phyloP scores from a whole-genome alignment of 2,113 vertebrate species.

The Microtus richardsoni region DNA sequence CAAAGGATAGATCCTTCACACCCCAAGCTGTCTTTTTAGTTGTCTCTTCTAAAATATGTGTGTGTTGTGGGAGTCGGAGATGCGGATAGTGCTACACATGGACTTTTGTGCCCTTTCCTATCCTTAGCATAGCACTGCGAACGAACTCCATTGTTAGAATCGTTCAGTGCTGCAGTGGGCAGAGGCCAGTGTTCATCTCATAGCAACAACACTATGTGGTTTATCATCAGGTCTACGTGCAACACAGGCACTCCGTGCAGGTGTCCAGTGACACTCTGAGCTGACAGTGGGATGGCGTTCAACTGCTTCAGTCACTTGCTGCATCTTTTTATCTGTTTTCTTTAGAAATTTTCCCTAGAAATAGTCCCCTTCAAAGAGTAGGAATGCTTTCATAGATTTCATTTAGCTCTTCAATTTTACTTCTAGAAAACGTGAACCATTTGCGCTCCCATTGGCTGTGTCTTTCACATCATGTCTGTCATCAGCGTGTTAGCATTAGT shows the following conservation, averaged over 20 bases:
- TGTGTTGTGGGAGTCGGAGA: no score
- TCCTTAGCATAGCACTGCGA: not conserved
- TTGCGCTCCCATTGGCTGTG: not conserved
- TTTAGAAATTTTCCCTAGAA: conserved; percentile 1
- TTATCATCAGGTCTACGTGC: not conserved
- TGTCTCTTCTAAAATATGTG: not conserved
- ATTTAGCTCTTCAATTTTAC: not conserved
- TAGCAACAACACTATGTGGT: not conserved
- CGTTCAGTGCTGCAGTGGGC: not conserved
- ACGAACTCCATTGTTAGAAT: not conserved
- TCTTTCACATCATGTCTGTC: not conserved
- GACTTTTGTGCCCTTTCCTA: not conserved
- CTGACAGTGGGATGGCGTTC: not conserved
- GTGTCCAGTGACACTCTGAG: not conserved
- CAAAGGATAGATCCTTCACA: not conserved
- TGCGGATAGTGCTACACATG: not conserved
- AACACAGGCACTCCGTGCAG: not conserved
- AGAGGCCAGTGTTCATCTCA: not conserved
- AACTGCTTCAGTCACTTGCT: not conserved
- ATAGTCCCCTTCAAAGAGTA: not conserved
- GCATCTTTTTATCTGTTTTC: not conserved
- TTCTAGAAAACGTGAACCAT: not conserved
- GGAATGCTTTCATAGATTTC: not conserved
- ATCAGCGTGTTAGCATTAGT: not conserved
- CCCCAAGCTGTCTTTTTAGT: not conserved